Evolutionary conservation across 2,888 invertebrate genomes (phyloP), one percentile per base, ranked within the genome.

Genomic region (Campoplex capitator): DNA sequence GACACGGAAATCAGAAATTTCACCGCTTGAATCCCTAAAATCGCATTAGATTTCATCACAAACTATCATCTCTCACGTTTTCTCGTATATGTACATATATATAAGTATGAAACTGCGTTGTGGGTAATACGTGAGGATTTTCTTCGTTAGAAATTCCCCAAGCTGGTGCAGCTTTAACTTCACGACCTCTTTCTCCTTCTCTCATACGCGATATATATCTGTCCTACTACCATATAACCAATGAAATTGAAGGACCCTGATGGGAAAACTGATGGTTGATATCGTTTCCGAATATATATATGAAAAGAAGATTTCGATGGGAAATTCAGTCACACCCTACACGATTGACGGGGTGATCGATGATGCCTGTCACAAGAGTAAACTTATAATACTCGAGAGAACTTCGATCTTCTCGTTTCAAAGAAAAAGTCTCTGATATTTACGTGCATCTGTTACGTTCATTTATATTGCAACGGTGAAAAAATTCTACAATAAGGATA

Each of bases 131-230:
- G 81, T 75, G 86, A 87, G 73, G 45, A 70, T 84, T 84, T 84
- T 58, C 81, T 81, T 87, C 81, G 81, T 84, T 82, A 82, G 86
- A 84, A 84, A 84, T 84, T 75, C 77, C 51, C 70, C 86, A 84
- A 87, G 84, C 86, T 87, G 86, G n/a, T 74, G 80, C 81, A 74
- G 78, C 81, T 87, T 77, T 45, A 84, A 81, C 86, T 87, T 65
- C 77, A 65, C 78, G 74, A 81, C 78, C 73, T 84, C 74, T 68
- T 56, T 54, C 28, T 56, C 56, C 42, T 16, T 28, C 35, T 23
- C 54, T 16, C 65, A 48, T 45, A 23, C 38, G 23, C 67, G n/a
- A 13, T 23, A 23, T 23, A 23, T 23, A 23, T 67, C 48, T 38
- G 62, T 51, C 56, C 54, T 51, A n/a, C 45, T 76, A 23, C 54